Percentiles rank a stretch among this genome's conserved stretches.
phyloP scores from a whole-genome alignment of 92 coral and sea anemone genomes.

The Siderastrea radians region DNA sequence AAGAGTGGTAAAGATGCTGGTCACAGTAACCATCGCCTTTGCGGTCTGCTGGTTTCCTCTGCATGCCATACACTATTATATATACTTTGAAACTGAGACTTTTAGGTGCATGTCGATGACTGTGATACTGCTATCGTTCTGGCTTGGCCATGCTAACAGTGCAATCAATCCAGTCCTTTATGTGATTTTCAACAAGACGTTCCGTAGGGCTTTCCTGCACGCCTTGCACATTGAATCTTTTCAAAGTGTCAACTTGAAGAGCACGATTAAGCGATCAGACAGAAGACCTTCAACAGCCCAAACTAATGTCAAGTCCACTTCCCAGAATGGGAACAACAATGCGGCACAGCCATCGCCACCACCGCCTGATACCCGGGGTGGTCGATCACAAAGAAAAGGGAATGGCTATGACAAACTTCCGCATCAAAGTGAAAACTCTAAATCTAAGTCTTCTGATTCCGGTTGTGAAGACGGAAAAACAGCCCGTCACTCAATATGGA shows the following conservation, averaged over 20 bases:
- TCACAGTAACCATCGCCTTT: constrained; percentile 75
- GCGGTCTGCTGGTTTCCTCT: constrained; percentile 90
- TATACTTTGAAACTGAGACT: constrained; percentile 78
- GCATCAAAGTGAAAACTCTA: constrained; percentile 6
- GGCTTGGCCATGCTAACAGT: constrained; percentile 93
- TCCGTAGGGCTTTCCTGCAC: constrained; percentile 86
- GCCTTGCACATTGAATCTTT: constrained; percentile 74
- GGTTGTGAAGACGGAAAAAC: neutral
- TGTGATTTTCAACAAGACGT: constrained; percentile 85
- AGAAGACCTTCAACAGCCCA: constrained; percentile 10
- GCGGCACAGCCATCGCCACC: neutral
- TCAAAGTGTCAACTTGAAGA: constrained; percentile 43
- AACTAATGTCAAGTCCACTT: neutral
- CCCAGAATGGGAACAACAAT: constrained; percentile 17
- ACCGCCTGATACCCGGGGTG: neutral
- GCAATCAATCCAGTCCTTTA: constrained; percentile 86
- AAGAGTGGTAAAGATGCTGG: constrained; percentile 86
- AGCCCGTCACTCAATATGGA: constrained; percentile 14
- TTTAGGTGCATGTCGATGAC: constrained; percentile 65
- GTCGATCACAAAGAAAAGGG: constrained; percentile 6
- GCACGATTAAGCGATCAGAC: neutral
- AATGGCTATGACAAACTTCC: constrained; percentile 32
- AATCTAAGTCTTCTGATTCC: constrained; percentile 30
- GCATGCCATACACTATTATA: constrained; percentile 86
- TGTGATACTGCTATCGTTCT: constrained; percentile 71